Conservation (phyloP, 2,113 vertebrate species). For the Syrrhaptes paradoxus region DNA sequence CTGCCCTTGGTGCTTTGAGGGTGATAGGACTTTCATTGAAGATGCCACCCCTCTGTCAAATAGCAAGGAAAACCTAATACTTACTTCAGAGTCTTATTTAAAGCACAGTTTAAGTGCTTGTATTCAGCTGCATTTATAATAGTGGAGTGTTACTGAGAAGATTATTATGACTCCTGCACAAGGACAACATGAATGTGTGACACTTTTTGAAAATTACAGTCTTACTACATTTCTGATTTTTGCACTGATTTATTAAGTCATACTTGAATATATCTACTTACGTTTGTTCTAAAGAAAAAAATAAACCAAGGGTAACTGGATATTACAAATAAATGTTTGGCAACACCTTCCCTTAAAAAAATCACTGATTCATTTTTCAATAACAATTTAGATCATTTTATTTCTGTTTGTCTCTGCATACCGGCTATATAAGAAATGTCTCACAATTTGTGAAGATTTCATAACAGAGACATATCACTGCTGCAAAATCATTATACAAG, state of each 20-base stretch:
- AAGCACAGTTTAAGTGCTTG: not conserved
- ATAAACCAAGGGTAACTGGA: not conserved
- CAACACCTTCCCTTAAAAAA: not conserved
- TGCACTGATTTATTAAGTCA: not conserved
- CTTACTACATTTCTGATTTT: not conserved
- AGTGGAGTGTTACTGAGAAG: not conserved
- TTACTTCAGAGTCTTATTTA: not conserved
- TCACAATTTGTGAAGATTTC: not conserved
- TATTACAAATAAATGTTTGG: not conserved
- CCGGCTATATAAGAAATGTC: not conserved
- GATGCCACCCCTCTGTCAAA: not conserved
- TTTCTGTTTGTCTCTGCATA: not conserved
- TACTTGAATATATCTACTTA: not conserved
- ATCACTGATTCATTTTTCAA: not conserved
- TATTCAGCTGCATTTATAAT: not conserved
- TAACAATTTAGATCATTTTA: not conserved
- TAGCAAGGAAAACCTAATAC: not conserved
- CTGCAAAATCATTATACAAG: conserved; percentile 45
- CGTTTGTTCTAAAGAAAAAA: not conserved
- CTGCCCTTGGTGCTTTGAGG: not conserved
- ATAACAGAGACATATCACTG: not conserved
- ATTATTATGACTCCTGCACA: not conserved
- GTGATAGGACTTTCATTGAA: not conserved
- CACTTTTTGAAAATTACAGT: not conserved
- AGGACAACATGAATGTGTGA: not conserved